phyloP scores from a whole-genome alignment of 2,113 vertebrate genomes.

The Pachycephala philippinensis region DNA sequence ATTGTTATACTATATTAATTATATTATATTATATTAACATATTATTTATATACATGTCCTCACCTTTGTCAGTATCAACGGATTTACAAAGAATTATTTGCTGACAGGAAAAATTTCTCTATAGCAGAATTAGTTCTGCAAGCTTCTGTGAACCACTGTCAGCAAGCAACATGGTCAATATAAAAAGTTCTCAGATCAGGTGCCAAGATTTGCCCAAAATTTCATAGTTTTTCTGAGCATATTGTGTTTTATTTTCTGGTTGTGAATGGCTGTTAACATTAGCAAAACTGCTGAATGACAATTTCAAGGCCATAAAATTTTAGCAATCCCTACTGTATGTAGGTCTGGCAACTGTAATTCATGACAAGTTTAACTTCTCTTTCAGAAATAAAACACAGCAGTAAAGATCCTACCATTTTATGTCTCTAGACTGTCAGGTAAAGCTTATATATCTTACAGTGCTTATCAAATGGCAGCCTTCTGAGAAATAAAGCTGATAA shows the following conservation, averaged over 20 bases:
- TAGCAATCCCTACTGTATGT: not conserved
- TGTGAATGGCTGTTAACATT: not conserved
- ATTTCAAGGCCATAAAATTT: slow-evolving; percentile 13
- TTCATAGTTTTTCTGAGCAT: not conserved
- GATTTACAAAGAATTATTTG: not conserved
- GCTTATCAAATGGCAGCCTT: not conserved
- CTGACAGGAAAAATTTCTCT: not conserved
- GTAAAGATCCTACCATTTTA: not conserved
- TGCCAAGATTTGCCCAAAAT: not conserved
- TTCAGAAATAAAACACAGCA: not conserved
- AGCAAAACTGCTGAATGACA: slow-evolving; percentile 5
- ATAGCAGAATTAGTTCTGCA: not conserved
- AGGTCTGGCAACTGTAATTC: not conserved
- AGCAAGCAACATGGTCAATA: not conserved
- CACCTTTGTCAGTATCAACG: not conserved
- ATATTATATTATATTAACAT: not conserved
- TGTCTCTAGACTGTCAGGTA: not conserved
- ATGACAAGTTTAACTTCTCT: not conserved
- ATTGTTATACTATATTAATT: not conserved
- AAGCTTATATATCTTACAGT: not conserved
- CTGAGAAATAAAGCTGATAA: not conserved
- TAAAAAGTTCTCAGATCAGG: not conserved
- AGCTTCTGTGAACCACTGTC: not conserved
- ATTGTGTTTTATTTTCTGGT: not conserved
- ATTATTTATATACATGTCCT: not conserved